phyloP scores from a whole-genome alignment of 2,113 vertebrate species.

The Poecilia latipinna region DNA sequence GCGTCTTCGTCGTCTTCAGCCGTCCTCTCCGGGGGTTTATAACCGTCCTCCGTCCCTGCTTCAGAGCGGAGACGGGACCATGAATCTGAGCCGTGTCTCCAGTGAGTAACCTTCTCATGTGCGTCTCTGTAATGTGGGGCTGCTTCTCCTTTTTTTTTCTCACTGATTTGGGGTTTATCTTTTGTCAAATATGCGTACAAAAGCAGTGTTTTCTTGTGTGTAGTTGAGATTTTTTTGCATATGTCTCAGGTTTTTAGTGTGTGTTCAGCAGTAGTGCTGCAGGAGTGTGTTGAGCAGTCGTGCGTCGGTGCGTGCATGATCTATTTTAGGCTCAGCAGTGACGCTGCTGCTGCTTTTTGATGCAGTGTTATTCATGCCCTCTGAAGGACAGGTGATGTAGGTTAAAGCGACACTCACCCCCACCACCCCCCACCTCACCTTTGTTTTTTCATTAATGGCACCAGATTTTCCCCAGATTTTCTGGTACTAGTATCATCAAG shows the following conservation, averaged over 20 bases:
- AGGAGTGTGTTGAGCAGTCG: slow-evolving; percentile 49
- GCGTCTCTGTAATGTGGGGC: slow-evolving; percentile 24
- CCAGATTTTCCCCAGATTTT: slow-evolving; percentile 27
- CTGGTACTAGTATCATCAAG: slow-evolving; percentile 38
- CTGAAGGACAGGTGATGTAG: slow-evolving; percentile 74
- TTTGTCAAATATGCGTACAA: neutral
- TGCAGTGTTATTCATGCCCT: slow-evolving; percentile 74
- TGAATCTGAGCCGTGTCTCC: slow-evolving; percentile 61
- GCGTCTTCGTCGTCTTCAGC: slow-evolving; percentile 2
- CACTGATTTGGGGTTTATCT: neutral
- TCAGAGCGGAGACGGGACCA: slow-evolving; percentile 59
- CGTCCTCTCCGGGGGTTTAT: neutral
- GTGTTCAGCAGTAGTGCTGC: slow-evolving; percentile 45
- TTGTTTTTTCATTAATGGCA: slow-evolving; percentile 6
- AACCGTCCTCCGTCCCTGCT: slow-evolving; percentile 2
- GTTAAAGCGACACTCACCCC: slow-evolving; percentile 17
- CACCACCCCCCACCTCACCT: neutral
- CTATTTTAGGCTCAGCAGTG: slow-evolving; percentile 75
- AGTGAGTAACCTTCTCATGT: slow-evolving; percentile 67
- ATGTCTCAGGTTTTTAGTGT: slow-evolving; percentile 53
- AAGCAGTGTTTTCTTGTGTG: neutral
- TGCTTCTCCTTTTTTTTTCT: slow-evolving; percentile 17
- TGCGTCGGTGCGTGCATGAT: slow-evolving; percentile 56
- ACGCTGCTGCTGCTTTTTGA: slow-evolving; percentile 70
- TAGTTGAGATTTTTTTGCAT: slow-evolving; percentile 14